These are phyloP conservation scores for Apodemia hepburni DNA, from an alignment of 2,888 invertebrate genomes.

Conservation along the genomic window DNA sequence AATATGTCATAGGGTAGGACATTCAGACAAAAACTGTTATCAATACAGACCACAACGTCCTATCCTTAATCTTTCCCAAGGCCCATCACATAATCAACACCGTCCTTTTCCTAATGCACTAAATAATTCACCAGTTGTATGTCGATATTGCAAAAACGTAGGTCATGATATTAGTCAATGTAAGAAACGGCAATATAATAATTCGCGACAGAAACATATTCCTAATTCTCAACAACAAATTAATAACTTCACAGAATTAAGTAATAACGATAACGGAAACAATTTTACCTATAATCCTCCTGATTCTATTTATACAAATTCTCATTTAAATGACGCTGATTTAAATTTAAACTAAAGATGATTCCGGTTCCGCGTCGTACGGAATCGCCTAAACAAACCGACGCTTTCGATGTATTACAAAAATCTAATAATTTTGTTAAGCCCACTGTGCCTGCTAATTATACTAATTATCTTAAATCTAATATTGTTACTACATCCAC, in stretches of 20 bases:
- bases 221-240: neutral
- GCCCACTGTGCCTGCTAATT: neutral
- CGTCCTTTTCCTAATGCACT: neutral
- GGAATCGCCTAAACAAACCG: neutral
- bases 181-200: constrained; percentile 12
- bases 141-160: neutral
- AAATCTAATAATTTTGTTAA: neutral
- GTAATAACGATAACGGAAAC: neutral
- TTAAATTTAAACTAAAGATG: constrained; percentile 7
- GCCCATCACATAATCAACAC: no score
- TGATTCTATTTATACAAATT: neutral
- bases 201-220: neutral
- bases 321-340: neutral
- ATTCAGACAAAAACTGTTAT: neutral
- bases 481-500: no score
- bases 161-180: constrained; percentile 9
- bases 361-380: constrained; percentile 17
- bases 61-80: neutral
- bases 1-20: neutral
- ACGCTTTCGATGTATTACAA: no score
- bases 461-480: neutral
- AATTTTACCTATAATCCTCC: neutral
- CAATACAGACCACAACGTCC: neutral
- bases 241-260: neutral
- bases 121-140: neutral